Conservation (phyloP, 2,797 vertebrate species). For the Coilia nasus region DNA sequence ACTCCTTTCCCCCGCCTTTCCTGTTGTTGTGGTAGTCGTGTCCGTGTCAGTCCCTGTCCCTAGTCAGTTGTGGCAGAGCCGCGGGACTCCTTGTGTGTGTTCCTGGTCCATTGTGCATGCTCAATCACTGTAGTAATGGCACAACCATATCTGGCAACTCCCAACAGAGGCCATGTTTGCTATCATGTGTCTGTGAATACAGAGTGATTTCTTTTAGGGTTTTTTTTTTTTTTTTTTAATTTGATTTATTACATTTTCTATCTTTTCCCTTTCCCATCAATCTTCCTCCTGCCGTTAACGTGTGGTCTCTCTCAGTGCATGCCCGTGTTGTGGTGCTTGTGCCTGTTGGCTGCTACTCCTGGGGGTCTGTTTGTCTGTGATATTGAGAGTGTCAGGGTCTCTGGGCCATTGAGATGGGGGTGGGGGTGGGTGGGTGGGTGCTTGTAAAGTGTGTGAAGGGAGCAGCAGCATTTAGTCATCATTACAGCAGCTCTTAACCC, state of each 20-base stretch:
- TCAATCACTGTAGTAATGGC: not conserved
- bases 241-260: too few species aligned
- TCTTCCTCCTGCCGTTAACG: constrained; percentile 26
- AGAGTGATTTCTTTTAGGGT: not conserved
- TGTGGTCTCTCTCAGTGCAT: constrained; percentile 44
- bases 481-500: constrained; percentile 60
- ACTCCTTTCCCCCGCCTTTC: not conserved
- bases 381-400: not conserved
- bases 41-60: not conserved
- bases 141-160: not conserved
- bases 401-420: not conserved
- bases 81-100: not conserved
- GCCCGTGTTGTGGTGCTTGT: constrained; percentile 43
- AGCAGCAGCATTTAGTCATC: not conserved
- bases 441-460: constrained; percentile 11
- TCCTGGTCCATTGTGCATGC: constrained; percentile 1
- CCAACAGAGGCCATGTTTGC: not conserved
- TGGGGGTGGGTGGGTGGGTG: constrained; percentile 30
- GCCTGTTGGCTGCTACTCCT: constrained; percentile 46
- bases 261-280: not conserved
- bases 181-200: not conserved
- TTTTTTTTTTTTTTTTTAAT: not conserved
- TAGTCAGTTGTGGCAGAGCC: constrained; percentile 26
- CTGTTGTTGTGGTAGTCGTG: not conserved
- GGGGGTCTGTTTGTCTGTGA: not conserved